phyloP scores from a whole-genome alignment of 2,797 vertebrate genomes.

The Poecilia wingei region DNA sequence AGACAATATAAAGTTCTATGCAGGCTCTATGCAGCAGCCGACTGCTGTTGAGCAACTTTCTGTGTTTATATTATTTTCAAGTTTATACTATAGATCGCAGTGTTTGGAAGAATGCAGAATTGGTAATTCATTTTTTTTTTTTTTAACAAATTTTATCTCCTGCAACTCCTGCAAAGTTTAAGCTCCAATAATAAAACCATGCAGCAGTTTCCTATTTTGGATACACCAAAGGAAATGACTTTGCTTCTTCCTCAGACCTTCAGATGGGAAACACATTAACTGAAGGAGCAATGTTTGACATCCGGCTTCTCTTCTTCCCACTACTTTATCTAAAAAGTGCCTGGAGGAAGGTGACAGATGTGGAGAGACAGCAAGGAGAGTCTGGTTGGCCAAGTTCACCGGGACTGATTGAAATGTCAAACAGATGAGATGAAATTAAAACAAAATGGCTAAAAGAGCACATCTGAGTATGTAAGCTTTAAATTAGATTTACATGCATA shows the following conservation, averaged over 20 bases:
- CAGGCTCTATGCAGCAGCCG: background rate
- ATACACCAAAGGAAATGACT: background rate
- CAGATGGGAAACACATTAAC: constrained; percentile 35
- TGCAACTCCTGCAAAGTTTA: background rate
- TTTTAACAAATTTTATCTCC: background rate
- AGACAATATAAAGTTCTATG: background rate
- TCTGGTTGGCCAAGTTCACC: constrained; percentile 24
- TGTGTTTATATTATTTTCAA: background rate
- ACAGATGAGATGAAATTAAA: constrained; percentile 6
- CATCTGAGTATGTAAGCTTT: background rate
- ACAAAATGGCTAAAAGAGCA: background rate
- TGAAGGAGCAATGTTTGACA: constrained; percentile 11
- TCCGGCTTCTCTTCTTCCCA: constrained; percentile 18
- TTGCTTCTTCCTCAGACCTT: constrained; percentile 2
- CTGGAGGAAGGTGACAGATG: constrained; percentile 29
- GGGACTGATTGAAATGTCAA: constrained; percentile 29
- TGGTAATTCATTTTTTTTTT: background rate
- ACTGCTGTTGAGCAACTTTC: background rate
- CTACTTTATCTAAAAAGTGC: constrained; percentile 27
- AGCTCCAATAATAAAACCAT: constrained; percentile 15
- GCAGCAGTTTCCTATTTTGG: constrained; percentile 11
- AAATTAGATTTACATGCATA: background rate
- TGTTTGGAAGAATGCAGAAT: background rate
- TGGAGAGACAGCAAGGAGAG: constrained; percentile 30
- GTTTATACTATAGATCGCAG: background rate